Evolutionary conservation across 2,797 vertebrate genomes (phyloP).

Genomic region (Gambusia yucatana): DNA sequence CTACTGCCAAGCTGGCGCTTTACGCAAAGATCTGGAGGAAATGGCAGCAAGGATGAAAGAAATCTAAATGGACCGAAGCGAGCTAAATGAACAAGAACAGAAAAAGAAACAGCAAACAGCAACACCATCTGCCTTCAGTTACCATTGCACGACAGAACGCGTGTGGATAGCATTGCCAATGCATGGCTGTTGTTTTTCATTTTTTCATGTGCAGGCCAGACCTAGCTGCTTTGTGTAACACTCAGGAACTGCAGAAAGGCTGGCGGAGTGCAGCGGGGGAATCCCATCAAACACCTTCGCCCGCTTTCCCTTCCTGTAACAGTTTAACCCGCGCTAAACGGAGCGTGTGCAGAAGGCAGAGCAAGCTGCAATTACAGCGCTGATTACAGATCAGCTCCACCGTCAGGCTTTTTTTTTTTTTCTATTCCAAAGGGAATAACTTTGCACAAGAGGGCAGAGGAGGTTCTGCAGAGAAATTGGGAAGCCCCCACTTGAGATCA

Average conservation of each 20-base stretch:
- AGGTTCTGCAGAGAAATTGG: slow-evolving; percentile 9
- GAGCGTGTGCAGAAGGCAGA: slow-evolving; percentile 29
- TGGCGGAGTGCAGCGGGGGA: slow-evolving; percentile 22
- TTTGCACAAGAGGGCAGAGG: slow-evolving; percentile 3
- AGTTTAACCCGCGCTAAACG: slow-evolving; percentile 19
- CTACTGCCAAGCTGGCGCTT: slow-evolving; percentile 2
- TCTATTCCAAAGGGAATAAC: slow-evolving; percentile 12
- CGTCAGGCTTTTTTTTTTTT: background rate
- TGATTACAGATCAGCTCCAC: slow-evolving; percentile 37
- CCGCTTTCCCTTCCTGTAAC: background rate
- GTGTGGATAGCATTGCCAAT: background rate
- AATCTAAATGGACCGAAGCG: slow-evolving; percentile 33
- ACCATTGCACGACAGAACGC: background rate
- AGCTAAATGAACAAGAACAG: slow-evolving; percentile 34
- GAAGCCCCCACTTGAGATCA: background rate
- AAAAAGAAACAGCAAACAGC: slow-evolving; percentile 10
- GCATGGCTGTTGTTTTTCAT: background rate
- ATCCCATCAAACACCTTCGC: slow-evolving; percentile 38
- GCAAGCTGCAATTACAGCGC: slow-evolving; percentile 30
- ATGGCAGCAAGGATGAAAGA: slow-evolving; percentile 25
- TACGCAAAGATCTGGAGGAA: slow-evolving; percentile 12
- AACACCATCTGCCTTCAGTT: slow-evolving; percentile 1
- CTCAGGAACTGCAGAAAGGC: slow-evolving; percentile 19
- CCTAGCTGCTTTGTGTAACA: background rate
- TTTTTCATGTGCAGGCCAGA: background rate